Conservation (phyloP, 2,888 invertebrate species). For the Sisyra nigra region DNA sequence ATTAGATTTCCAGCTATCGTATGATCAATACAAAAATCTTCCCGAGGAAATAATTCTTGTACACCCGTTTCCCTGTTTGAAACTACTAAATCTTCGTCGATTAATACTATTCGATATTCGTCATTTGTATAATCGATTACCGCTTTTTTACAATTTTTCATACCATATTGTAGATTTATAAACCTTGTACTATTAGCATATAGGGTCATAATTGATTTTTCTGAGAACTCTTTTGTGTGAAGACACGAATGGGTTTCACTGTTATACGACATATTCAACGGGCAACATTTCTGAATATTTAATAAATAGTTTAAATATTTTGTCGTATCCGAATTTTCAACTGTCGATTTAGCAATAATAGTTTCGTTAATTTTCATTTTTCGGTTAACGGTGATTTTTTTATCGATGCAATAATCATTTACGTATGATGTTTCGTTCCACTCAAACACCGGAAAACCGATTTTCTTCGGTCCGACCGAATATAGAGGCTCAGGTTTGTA, state of each 20-base stretch:
- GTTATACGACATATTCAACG: constrained; percentile 16
- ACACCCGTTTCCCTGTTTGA: constrained; percentile 4
- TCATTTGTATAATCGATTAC: background rate
- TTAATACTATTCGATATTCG: background rate
- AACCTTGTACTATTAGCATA: constrained; percentile 9
- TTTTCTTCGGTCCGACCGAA: background rate
- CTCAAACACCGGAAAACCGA: background rate
- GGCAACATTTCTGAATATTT: constrained; percentile 20
- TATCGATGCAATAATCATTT: constrained; percentile 3
- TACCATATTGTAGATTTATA: constrained; percentile 9
- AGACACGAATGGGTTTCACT: constrained; percentile 15
- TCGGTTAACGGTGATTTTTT: background rate
- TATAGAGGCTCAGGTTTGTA: background rate
- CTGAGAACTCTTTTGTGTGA: background rate
- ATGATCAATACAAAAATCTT: constrained; percentile 3
- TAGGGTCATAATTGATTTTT: constrained; percentile 8
- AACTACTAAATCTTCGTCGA: constrained; percentile 6
- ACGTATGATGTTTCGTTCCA: background rate
- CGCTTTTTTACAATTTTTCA: constrained; percentile 2
- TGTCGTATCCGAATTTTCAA: background rate
- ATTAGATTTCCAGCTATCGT: background rate
- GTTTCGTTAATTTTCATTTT: background rate
- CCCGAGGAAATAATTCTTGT: background rate
- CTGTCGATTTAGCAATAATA: background rate
- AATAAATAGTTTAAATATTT: constrained; percentile 6